A percentile compares a stretch with the other conserved stretches of the same genome.
Conservation (phyloP, 2,113 vertebrate genomes). For the Petrocephalus microphthalmus region DNA sequence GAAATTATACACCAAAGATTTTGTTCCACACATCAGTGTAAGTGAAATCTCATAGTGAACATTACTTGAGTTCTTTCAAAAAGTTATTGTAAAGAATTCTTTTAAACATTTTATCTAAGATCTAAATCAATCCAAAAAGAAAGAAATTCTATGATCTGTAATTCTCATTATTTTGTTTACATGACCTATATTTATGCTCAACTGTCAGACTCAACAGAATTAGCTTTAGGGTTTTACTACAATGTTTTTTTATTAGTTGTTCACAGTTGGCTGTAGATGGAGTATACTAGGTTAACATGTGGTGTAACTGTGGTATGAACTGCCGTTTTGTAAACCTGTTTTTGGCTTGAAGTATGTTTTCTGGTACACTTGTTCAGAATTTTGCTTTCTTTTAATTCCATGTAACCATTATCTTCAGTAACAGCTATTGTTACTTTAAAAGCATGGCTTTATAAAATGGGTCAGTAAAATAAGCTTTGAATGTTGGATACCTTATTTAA, state of each 20-base stretch:
- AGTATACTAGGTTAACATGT: neutral
- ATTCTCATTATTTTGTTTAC: neutral
- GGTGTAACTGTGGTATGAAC: neutral
- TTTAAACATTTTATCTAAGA: neutral
- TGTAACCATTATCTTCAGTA: neutral
- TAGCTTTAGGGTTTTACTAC: neutral
- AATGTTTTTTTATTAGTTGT: neutral
- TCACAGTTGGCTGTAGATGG: neutral
- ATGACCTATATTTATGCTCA: neutral
- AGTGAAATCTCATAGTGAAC: neutral
- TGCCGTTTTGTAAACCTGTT: too few species aligned
- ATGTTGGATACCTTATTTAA: neutral
- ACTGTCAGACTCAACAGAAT: neutral
- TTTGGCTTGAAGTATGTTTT: neutral
- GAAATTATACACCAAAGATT: neutral
- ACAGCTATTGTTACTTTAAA: neutral
- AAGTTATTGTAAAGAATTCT: neutral
- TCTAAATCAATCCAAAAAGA: neutral
- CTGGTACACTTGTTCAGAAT: neutral
- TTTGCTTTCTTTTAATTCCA: neutral
- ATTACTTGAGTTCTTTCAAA: neutral
- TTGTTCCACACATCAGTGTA: neutral
- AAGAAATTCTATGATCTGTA: neutral
- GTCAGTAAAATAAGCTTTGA: conserved; percentile 1
- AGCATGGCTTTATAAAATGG: neutral